Percentiles rank a stretch among this genome's conserved stretches.
Evolutionary conservation across 35 echinoderm and acorn worm species (phyloP).

Genomic region (Diadema setosum): DNA sequence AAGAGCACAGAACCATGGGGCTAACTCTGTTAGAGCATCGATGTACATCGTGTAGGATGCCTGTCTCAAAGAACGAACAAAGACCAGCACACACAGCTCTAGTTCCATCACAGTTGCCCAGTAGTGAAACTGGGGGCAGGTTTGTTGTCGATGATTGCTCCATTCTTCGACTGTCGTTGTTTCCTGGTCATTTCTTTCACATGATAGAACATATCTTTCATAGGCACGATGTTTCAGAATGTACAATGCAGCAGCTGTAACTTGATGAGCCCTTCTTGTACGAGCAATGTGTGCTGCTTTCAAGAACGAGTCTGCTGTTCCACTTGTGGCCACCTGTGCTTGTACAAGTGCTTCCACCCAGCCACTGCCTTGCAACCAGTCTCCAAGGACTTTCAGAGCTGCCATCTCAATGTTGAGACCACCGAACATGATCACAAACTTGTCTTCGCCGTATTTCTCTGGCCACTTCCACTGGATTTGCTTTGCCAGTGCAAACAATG

Average conservation of each 20-base stretch:
- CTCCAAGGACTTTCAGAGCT: constrained; percentile 17
- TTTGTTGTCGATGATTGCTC: neutral
- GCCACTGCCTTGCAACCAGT: constrained; percentile 19
- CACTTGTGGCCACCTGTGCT: neutral
- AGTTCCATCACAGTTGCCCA: neutral
- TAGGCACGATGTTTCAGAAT: neutral
- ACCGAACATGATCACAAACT: too few relatives aligned
- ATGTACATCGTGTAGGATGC: neutral
- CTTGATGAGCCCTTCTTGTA: constrained; percentile 25
- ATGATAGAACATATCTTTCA: neutral
- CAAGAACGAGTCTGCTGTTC: constrained; percentile 23
- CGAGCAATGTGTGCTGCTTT: neutral
- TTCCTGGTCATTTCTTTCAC: neutral
- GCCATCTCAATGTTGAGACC: too few relatives aligned
- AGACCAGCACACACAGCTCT: neutral
- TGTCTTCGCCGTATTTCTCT: neutral
- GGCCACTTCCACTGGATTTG: constrained; percentile 44
- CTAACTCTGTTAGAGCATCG: constrained; percentile 33
- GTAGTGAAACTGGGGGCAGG: too few relatives aligned
- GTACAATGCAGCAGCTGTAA: neutral
- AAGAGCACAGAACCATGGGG: constrained; percentile 24
- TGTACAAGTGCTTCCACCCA: neutral
- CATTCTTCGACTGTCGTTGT: neutral
- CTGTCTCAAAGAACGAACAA: neutral
- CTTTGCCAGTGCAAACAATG: constrained; percentile 46